phyloP scores from a whole-genome alignment of 2,888 invertebrate genomes.

The Megalurothrips usitatus region DNA sequence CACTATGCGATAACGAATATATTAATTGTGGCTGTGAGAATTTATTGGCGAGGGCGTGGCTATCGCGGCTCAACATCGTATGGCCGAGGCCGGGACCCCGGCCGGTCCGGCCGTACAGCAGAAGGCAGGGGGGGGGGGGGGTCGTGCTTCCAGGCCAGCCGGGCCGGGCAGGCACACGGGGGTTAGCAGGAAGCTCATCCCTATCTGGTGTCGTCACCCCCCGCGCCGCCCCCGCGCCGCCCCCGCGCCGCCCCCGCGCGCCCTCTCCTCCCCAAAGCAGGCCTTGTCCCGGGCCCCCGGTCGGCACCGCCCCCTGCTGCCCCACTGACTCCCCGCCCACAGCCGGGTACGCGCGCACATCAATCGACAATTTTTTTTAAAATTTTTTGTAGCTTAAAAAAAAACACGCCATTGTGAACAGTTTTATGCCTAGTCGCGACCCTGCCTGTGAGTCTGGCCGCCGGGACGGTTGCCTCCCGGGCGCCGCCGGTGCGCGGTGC shows the following conservation, averaged over 20 bases:
- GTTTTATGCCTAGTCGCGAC: no score
- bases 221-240: neutral
- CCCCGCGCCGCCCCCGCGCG: neutral
- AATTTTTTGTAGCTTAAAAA: no score
- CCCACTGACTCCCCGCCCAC: no score
- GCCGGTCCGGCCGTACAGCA: neutral
- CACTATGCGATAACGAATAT: conserved; percentile 20
- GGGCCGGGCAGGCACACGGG: neutral
- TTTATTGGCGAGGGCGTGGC: neutral
- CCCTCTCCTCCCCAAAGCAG: no score
- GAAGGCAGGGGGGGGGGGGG: neutral
- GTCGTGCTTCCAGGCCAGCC: neutral
- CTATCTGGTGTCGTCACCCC: neutral
- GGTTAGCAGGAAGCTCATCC: neutral
- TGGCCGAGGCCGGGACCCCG: neutral
- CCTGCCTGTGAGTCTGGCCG: no score
- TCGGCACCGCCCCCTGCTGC: no score
- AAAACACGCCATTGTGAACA: no score
- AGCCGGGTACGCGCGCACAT: no score
- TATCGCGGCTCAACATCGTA: neutral
- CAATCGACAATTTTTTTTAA: no score
- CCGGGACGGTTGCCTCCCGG: no score
- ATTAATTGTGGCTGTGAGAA: conserved; percentile 23
- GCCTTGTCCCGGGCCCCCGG: no score
- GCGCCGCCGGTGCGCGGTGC: neutral